Evolutionary conservation across 2,888 invertebrate species (phyloP), one percentile per base, ranked within the genome.

Genomic region (Phaedon cochleariae): DNA sequence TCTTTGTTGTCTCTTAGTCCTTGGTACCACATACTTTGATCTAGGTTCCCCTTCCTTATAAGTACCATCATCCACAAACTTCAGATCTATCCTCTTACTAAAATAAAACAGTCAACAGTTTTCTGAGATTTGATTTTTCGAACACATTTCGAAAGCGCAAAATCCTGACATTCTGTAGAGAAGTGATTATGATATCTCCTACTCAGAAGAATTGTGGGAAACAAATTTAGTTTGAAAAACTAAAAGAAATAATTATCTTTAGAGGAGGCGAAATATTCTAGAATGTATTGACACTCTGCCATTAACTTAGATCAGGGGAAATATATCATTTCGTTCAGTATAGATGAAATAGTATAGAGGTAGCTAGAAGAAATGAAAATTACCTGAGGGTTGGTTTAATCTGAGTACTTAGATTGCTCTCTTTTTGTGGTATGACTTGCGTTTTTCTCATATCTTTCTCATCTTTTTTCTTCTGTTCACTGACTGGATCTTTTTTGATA

Each of bases 381-480:
- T 26, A 76, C 76, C 73, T 73, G 45, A 76, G 62, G 9, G 76
- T 73, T 6, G 75, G 76, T 48, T 68, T 63, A 48, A 76, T 75
- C 58, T 69, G 68, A 1, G 69, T 55, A 54, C 71, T 75, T 2
- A 67, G 59, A 21, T 61, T 48, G 59, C 69, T 72, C n/a, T 64
- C 62, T 48, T 67, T 71, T 48, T 73, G 70, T 17, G 70, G 68
- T 21, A 71, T 62, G 31, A 57, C 62, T 48, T 66, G 64, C 21
- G 61, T 49, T 29, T 64, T 63, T 58, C 62, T 72, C 57, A 58
- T 66, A 5, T 18, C 26, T 31, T 15, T 17, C 34, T 31, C 37
- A 59, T 76, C 70, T 57, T 69, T 69, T 41, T 61, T 64, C 52
- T 57, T 69, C 59, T 70, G 73, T 12, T 51, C 52, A 26, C 59